Evolutionary conservation across 2,797 vertebrate species (phyloP).

Genomic region (Parauchenoglanis punctatus): DNA sequence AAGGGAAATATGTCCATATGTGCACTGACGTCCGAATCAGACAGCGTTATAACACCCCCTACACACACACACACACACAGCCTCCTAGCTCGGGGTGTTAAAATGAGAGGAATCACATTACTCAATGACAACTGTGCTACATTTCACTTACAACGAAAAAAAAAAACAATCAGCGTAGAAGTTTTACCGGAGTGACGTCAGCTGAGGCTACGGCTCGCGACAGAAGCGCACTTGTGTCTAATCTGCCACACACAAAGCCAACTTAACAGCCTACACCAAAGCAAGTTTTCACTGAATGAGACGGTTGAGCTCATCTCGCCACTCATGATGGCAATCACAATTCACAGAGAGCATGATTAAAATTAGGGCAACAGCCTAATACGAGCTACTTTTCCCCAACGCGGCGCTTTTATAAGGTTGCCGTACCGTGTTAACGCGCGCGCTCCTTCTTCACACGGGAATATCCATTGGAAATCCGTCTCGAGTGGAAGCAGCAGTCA

Average conservation of each 20-base stretch:
- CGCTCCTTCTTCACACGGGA: conserved; percentile 73
- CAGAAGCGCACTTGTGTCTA: conserved; percentile 37
- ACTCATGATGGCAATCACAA: background rate
- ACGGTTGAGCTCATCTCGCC: background rate
- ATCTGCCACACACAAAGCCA: conserved; percentile 55
- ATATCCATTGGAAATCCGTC: conserved; percentile 81
- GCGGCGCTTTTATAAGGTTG: conserved; percentile 66
- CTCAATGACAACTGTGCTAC: background rate
- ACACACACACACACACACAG: conserved; percentile 10
- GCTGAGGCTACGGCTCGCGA: background rate
- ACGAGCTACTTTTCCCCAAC: background rate
- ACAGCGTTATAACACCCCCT: background rate
- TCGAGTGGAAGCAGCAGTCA: conserved; percentile 50
- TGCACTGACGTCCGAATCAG: conserved; percentile 5
- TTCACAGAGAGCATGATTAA: background rate
- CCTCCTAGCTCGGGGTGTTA: background rate
- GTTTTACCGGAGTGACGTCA: conserved; percentile 43
- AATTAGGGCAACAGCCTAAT: no score
- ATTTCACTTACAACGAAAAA: background rate
- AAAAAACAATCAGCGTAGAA: conserved; percentile 14
- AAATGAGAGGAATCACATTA: background rate
- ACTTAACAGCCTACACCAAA: conserved; percentile 52
- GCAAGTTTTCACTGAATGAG: conserved; percentile 34
- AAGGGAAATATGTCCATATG: background rate
- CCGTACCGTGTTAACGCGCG: conserved; percentile 75